phyloP scores from a whole-genome alignment of 2,888 invertebrate genomes.

The Cheilosia variabilis region DNA sequence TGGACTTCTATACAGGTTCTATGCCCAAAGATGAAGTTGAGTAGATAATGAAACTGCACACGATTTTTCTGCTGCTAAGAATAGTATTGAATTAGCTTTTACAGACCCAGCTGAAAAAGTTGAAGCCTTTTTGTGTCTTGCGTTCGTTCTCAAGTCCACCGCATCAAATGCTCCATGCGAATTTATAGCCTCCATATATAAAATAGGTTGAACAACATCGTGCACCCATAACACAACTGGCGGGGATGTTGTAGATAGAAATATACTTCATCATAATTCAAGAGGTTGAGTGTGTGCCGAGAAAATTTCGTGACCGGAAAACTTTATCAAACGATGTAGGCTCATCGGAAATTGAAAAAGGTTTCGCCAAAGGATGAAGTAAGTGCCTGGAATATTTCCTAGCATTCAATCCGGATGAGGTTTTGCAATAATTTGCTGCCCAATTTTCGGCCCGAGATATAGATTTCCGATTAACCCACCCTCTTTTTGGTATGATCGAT shows the following conservation, averaged over 20 bases:
- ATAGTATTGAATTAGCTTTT: no score
- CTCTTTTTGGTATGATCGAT: conserved; percentile 1
- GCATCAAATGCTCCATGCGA: background rate
- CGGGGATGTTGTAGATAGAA: conserved; percentile 44
- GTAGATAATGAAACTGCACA: no score
- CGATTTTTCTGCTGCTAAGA: no score
- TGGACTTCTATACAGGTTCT: no score
- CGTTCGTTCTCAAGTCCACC: no score
- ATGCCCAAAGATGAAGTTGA: no score
- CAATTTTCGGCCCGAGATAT: conserved; percentile 25
- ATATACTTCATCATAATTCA: conserved; percentile 55
- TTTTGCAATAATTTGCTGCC: conserved; percentile 51
- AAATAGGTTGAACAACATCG: background rate
- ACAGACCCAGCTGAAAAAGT: no score
- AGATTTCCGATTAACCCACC: conserved; percentile 39
- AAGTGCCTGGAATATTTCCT: conserved; percentile 26
- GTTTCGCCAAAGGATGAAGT: conserved; percentile 32
- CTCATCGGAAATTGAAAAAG: conserved; percentile 43
- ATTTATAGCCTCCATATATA: background rate
- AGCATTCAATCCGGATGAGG: conserved; percentile 42
- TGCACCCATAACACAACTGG: background rate
- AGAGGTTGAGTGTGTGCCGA: conserved; percentile 10
- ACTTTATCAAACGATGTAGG: conserved; percentile 41
- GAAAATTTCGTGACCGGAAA: conserved; percentile 52
- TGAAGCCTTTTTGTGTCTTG: no score